Evolutionary conservation across 2,888 invertebrate genomes (phyloP).

Genomic region (Hydroisotoma schaefferi): DNA sequence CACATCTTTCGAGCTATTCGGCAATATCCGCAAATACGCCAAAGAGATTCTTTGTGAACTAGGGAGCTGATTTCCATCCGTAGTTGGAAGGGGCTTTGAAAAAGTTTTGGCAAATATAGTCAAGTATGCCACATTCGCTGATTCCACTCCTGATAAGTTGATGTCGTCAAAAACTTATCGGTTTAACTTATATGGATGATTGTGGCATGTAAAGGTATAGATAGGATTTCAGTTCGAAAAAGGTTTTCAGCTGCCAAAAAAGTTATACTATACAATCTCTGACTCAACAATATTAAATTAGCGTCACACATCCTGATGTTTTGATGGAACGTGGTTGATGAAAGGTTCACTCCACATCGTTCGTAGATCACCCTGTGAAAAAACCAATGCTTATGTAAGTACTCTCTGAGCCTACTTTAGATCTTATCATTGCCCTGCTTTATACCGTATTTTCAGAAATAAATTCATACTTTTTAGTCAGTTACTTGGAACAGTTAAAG

Average conservation of each 20-base stretch:
- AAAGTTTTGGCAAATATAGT: too few species aligned
- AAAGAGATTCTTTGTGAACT: slow-evolving; percentile 13
- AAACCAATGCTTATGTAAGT: slow-evolving; percentile 2
- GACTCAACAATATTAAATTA: slow-evolving; percentile 12
- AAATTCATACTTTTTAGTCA: too few species aligned
- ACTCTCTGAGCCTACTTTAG: background rate
- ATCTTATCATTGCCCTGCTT: background rate
- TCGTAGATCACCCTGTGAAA: slow-evolving; percentile 81
- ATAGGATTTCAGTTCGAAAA: too few species aligned
- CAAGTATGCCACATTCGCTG: too few species aligned
- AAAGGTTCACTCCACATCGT: slow-evolving; percentile 98
- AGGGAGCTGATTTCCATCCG: background rate
- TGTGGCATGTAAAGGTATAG: too few species aligned
- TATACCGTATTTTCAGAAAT: background rate
- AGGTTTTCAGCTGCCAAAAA: slow-evolving; percentile 1
- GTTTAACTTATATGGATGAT: too few species aligned
- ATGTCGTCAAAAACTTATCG: too few species aligned
- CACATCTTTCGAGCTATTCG: slow-evolving; percentile 16
- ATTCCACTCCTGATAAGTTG: too few species aligned
- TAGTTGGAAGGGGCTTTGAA: too few species aligned
- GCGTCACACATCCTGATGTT: slow-evolving; percentile 74
- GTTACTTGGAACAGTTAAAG: too few species aligned
- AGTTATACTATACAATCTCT: slow-evolving; percentile 22
- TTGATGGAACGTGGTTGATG: slow-evolving; percentile 74
- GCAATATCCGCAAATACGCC: background rate